Base-by-base conservation (phyloP, 2,888 invertebrate genomes). In the Hirtodrosophila cameraria region DNA sequence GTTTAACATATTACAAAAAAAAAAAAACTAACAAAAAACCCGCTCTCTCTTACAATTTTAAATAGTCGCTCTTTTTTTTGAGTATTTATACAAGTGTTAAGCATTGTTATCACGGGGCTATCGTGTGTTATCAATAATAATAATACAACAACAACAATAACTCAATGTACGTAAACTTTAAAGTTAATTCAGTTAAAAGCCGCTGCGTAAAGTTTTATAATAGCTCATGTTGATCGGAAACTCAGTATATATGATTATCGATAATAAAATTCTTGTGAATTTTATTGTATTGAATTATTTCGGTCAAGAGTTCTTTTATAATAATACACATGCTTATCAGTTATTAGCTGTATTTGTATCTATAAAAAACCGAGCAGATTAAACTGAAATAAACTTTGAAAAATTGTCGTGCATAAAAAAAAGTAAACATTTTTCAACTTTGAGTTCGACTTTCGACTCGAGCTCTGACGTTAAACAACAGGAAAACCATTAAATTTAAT, bases 1-100 rank as follows among this genome's bases (percentile, higher is more conserved):
- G 35, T 45, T 36, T 35, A 18, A 9, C 27, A 28, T 25, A 33
- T 27, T 49, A 7, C 18, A 45, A 41, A 38, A 20, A 41, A 31
- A 20, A 36, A 35, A 16, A 52, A 23, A 15, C 2, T 25, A 27
- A 35, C 7, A 38, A 8, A 3, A 16, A 12, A 25, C 20, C 28
- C 52, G 8, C 23, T 25, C 16, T 20, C 52, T 49, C 25, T 9
- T 25, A 25, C 9, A 23, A 3, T 41, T 23, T 4, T 5, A 20
- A 20, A 20, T 5, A 20, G 18, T 23, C 23, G 3, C 23, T 27
- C 15, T 25, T n/a, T 27, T 12, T 25, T n/a, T 53, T 31, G 8
- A 35, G 31, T 67, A 58, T 83, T 63, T 49, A 41, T 54, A 76
- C 67, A 80, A 79, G 67, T 78, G 74, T 61, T 62, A 36, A 25